Evolutionary conservation across 2,113 vertebrate species (phyloP).

Genomic region (Nothoprocta pentlandii): DNA sequence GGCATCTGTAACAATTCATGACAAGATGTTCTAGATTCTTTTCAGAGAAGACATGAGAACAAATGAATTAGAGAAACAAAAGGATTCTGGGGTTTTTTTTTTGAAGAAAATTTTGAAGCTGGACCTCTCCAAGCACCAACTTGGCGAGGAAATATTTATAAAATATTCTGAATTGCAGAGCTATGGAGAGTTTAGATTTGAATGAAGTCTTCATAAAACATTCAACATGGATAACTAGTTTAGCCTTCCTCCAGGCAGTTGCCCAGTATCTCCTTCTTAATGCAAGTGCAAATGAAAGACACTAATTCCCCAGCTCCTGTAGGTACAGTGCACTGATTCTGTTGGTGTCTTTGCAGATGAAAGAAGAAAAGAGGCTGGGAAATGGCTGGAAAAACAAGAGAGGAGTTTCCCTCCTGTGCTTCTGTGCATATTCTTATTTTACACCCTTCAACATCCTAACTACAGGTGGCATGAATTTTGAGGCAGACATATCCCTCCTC

Average conservation of each 20-base stretch:
- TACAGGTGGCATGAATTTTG: background rate
- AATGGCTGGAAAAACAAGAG: background rate
- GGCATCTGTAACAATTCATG: background rate
- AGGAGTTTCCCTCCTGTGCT: background rate
- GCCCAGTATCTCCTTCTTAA: background rate
- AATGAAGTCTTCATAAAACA: background rate
- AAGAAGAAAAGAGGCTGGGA: background rate
- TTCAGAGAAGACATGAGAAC: background rate
- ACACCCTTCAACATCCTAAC: background rate
- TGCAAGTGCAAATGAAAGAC: background rate
- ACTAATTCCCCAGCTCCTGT: background rate
- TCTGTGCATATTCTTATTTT: background rate
- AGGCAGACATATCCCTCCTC: background rate
- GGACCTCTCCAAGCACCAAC: background rate
- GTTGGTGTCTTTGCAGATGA: background rate
- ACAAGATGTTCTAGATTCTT: background rate
- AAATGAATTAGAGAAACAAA: background rate
- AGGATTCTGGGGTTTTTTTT: background rate
- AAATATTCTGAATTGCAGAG: background rate
- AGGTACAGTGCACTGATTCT: background rate
- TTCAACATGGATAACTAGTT: background rate
- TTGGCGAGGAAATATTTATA: background rate
- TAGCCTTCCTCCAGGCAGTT: background rate
- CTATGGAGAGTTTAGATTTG: background rate
- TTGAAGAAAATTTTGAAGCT: background rate